Percentiles rank a stretch among this genome's conserved stretches.
phyloP scores from a whole-genome alignment of 2,113 vertebrate genomes.

The Neopipo cinnamomea region DNA sequence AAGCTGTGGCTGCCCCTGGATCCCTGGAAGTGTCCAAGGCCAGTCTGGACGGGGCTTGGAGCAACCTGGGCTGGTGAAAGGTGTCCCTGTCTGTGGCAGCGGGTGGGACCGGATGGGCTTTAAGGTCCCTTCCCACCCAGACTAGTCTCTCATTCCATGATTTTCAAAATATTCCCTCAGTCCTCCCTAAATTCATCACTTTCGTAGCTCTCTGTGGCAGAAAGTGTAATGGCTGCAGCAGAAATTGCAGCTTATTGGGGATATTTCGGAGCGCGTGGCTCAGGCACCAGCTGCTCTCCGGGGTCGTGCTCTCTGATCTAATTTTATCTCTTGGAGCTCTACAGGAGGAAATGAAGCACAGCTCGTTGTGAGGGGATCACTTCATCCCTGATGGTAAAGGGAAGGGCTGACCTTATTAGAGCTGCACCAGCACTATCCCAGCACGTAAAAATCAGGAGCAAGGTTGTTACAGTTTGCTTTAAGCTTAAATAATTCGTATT shows the following conservation, averaged over 20 bases:
- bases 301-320: not conserved
- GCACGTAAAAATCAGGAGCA: no score
- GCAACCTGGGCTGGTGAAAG: accelerated
- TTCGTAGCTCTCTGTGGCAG: not conserved
- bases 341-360: not conserved
- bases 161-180: not conserved
- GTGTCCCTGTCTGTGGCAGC: not conserved
- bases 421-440: not conserved
- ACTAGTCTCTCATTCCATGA: not conserved
- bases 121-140: not conserved
- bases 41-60: not conserved
- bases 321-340: not conserved
- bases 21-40: not conserved
- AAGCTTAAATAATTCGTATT: not conserved
- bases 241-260: not conserved
- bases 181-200: not conserved
- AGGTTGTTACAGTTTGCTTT: no score
- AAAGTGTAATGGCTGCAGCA: not conserved
- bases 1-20: not conserved
- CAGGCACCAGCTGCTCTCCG: not conserved
- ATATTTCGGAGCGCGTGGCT: not conserved
- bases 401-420: not conserved
- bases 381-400: not conserved
- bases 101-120: not conserved
- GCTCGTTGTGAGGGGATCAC: not conserved